Evolutionary conservation across 2,113 vertebrate species (phyloP).

Genomic region (Colistium nudipinnis): DNA sequence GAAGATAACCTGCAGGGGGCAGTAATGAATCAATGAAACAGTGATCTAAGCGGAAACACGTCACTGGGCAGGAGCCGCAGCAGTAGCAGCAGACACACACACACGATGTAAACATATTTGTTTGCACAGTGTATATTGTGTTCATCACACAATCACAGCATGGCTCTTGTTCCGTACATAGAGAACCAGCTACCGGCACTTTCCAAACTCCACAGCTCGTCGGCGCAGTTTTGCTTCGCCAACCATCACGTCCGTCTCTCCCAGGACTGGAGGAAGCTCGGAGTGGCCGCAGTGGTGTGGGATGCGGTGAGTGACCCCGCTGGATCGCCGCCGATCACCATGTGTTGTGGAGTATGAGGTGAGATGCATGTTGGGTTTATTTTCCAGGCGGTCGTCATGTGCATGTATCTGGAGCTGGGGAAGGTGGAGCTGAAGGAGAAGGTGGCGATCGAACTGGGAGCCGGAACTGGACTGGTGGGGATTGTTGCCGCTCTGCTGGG

Average conservation of each 20-base stretch:
- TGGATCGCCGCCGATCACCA: fast-evolving
- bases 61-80: background rate
- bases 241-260: slow-evolving; percentile 81
- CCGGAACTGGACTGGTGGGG: slow-evolving; percentile 94
- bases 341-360: fast-evolving
- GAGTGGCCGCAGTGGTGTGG: slow-evolving; percentile 95
- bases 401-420: slow-evolving; percentile 89
- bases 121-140: too few species aligned
- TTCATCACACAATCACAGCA: too few species aligned
- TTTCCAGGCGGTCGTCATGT: slow-evolving; percentile 90
- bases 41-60: background rate
- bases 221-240: slow-evolving; percentile 84
- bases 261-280: slow-evolving; percentile 93
- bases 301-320: slow-evolving; percentile 85
- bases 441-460: slow-evolving; percentile 90
- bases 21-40: background rate
- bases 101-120: too few species aligned
- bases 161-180: slow-evolving; percentile 92
- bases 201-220: slow-evolving; percentile 86
- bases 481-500: slow-evolving; percentile 92
- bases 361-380: background rate
- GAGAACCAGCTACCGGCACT: slow-evolving; percentile 74
- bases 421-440: slow-evolving; percentile 82
- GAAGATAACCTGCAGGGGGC: slow-evolving; percentile 36
- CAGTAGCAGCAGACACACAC: too few species aligned